Evolutionary conservation across 2,888 invertebrate species (phyloP), one percentile per base, ranked within the genome.

Genomic region (Rhyacophila evoluta): DNA sequence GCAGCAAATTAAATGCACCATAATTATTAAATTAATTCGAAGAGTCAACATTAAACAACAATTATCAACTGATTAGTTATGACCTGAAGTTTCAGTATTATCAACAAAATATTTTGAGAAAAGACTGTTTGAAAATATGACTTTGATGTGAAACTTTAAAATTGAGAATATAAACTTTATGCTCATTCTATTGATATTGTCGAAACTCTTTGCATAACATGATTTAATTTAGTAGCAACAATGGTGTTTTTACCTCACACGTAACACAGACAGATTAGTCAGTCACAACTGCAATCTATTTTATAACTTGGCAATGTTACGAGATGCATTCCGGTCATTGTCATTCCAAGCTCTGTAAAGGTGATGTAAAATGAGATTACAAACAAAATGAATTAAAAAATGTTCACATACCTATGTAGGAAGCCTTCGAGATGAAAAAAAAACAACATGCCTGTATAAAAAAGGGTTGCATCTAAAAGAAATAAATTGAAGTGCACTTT

Each of bases 271-370:
- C 37, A 70, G 36, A 67, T 29, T 70, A 72, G 68, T 77, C 74
- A 79, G 79, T 75, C 39, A 75, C 75, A 75, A 79, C 75, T 75
- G 76, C 77, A 12, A 74, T 77, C 39, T 73, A 74, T 77, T 76
- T 72, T 67, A 71, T 77, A 71, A 77, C 77, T 77, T 77, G 77
- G 79, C 79, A 79, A 79, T 38, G 39, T 36, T 72, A 78, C 28
- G 74, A 78, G 74, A 38, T 73, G 72, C 33, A 77, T 79, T 79
- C 79, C 77, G 70, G 75, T 72, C 75, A 69, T 71, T 77, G 76
- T 73, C 74, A 77, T 74, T 77, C 79, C 79, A 74, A 78, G 73
- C 70, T 79, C 79, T 78, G 79, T 67, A 81, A 80, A 80, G 77
- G 80, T 80, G 78, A 80, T 74, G 73, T 29, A 74, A 81, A 75